Percentiles rank a stretch among this genome's conserved stretches.
These are phyloP conservation scores for Penaeus monodon DNA, from an alignment of 2,888 invertebrate genomes.

Conservation along the genomic window DNA sequence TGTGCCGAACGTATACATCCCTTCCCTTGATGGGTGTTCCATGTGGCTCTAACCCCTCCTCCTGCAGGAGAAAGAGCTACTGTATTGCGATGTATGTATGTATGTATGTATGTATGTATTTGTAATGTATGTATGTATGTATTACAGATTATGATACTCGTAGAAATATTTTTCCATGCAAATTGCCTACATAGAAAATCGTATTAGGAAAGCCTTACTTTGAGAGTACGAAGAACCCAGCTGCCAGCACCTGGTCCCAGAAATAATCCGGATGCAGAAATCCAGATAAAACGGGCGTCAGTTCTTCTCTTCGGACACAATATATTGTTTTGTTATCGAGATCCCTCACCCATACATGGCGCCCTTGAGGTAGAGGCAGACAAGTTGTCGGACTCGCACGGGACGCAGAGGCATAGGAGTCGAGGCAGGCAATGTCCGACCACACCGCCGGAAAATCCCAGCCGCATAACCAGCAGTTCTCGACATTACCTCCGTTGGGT, in stretches of 20 bases:
- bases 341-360: constrained; percentile 39
- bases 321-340: constrained; percentile 41
- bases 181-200: no score
- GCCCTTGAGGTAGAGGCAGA: constrained; percentile 55
- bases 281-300: constrained; percentile 13
- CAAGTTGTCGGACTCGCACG: constrained; percentile 47
- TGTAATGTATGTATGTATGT: no score
- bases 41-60: not conserved
- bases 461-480: constrained; percentile 64
- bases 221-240: constrained; percentile 39
- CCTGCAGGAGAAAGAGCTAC: no score
- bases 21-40: constrained; percentile 5
- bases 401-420: constrained; percentile 55
- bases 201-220: not conserved
- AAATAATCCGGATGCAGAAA: constrained; percentile 38
- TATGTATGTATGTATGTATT: no score
- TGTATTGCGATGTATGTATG: no score
- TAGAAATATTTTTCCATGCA: no score
- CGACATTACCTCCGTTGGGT: constrained; percentile 60
- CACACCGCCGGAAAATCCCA: constrained; percentile 50
- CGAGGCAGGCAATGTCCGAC: constrained; percentile 64
- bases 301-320: constrained; percentile 2
- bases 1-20: constrained; percentile 43
- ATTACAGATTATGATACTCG: no score
- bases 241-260: constrained; percentile 29